Conservation (phyloP, 2,797 vertebrate species). For the Knipowitschia caucasica region DNA sequence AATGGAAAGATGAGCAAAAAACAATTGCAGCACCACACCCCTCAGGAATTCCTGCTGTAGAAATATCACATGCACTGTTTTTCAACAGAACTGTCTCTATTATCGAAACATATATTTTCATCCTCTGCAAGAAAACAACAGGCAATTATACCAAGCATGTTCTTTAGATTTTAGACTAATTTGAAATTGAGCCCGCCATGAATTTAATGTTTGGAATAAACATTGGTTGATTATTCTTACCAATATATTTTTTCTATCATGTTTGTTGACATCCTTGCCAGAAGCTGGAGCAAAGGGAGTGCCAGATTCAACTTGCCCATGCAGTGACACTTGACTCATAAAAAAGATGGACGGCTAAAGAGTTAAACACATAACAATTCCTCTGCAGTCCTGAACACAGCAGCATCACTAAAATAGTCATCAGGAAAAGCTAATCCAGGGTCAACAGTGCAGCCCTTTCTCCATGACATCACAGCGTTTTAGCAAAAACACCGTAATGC, state of each 20-base stretch:
- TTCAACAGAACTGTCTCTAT: conserved; percentile 34
- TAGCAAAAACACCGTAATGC: conserved; percentile 4
- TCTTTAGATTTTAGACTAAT: no score
- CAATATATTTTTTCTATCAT: background rate
- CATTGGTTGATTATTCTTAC: no score
- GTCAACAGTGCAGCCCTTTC: conserved; percentile 10
- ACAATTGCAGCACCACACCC: conserved; percentile 63
- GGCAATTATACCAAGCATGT: background rate
- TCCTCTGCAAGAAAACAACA: background rate
- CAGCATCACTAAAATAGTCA: conserved; percentile 19
- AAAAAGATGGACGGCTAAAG: conserved; percentile 25
- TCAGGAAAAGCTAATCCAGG: conserved; percentile 5
- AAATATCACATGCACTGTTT: conserved; percentile 51
- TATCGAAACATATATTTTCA: conserved; percentile 19
- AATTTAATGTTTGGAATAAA: no score
- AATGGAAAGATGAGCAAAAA: conserved; percentile 61
- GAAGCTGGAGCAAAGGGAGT: background rate
- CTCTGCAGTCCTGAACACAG: conserved; percentile 13
- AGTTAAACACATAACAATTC: conserved; percentile 5
- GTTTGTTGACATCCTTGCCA: background rate
- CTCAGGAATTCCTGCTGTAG: conserved; percentile 64
- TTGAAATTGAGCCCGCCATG: no score
- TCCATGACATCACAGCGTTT: conserved; percentile 19
- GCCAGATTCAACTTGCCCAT: conserved; percentile 25
- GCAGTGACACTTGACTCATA: conserved; percentile 35